These are phyloP conservation scores for Heteromurus nitidus DNA, from an alignment of 2,888 invertebrate species.

Conservation along the genomic window DNA sequence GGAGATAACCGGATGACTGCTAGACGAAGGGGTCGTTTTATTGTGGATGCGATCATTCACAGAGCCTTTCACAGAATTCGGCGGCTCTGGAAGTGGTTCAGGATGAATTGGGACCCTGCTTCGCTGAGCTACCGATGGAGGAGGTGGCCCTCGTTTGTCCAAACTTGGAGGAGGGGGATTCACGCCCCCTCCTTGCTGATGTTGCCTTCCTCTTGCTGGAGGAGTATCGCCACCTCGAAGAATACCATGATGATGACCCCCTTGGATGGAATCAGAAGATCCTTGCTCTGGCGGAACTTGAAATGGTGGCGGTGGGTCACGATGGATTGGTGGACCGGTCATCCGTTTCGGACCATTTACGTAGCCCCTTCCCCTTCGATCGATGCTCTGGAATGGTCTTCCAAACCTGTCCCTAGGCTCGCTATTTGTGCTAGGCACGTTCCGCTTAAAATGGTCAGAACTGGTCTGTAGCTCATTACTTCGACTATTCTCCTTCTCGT, in stretches of 20 bases:
- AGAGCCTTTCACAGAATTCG: no score
- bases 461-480: not conserved
- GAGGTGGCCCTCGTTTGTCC: not conserved
- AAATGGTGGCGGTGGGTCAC: not conserved
- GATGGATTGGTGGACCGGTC: not conserved
- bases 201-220: not conserved
- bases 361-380: constrained; percentile 29
- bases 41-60: no score
- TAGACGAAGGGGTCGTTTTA: not conserved
- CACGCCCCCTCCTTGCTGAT: not conserved
- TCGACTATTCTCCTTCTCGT: constrained; percentile 36
- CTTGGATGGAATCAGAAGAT: not conserved
- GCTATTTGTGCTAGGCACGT: not conserved
- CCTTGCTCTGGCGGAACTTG: not conserved
- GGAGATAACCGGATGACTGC: no score
- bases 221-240: not conserved
- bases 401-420: constrained; percentile 49
- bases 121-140: not conserved
- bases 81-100: not conserved
- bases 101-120: not conserved
- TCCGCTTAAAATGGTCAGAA: not conserved
- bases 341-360: constrained; percentile 22
- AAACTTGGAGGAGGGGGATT: not conserved
- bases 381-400: constrained; percentile 53
- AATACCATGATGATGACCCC: not conserved